Conservation (phyloP, 1,140 invertebrate species). For the Drosophila erecta region DNA sequence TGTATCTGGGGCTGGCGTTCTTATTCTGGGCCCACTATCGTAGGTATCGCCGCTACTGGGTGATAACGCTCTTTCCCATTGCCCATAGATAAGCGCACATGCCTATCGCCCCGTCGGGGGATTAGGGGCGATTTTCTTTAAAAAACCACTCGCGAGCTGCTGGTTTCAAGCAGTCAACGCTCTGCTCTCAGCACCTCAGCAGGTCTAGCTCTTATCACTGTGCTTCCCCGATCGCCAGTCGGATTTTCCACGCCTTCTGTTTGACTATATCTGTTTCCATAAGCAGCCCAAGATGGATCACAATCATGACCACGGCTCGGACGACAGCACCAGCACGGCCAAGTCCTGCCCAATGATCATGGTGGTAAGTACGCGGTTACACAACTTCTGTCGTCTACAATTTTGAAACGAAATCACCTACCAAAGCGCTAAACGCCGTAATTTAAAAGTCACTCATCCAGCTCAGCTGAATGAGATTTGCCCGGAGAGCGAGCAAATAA, state of each 20-base stretch:
- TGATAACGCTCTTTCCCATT: slow-evolving; percentile 70
- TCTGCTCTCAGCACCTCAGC: slow-evolving; percentile 61
- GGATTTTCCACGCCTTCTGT: slow-evolving; percentile 84
- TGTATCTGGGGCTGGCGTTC: slow-evolving; percentile 9
- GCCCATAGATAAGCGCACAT: slow-evolving; percentile 67
- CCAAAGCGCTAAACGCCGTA: slow-evolving; percentile 13
- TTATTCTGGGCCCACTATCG: neutral
- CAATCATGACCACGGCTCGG: slow-evolving; percentile 38
- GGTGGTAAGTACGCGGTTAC: slow-evolving; percentile 59
- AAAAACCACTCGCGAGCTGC: slow-evolving; percentile 60
- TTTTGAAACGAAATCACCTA: neutral
- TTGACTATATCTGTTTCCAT: slow-evolving; percentile 11
- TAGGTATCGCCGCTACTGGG: slow-evolving; percentile 43
- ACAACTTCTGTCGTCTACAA: neutral
- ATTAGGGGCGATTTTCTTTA: slow-evolving; percentile 75
- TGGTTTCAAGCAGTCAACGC: slow-evolving; percentile 55
- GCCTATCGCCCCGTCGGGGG: slow-evolving; percentile 46
- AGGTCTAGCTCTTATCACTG: slow-evolving; percentile 55
- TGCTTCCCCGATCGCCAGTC: slow-evolving; percentile 6
- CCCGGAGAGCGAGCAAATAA: slow-evolving; percentile 30
- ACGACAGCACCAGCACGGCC: slow-evolving; percentile 5
- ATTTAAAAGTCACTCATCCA: slow-evolving; percentile 29
- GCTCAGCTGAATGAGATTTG: slow-evolving; percentile 13
- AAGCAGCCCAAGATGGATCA: slow-evolving; percentile 51
- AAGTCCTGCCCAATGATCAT: slow-evolving; percentile 73